Evolutionary conservation across 2,888 invertebrate genomes (phyloP).

Genomic region (Drosophila anceps): DNA sequence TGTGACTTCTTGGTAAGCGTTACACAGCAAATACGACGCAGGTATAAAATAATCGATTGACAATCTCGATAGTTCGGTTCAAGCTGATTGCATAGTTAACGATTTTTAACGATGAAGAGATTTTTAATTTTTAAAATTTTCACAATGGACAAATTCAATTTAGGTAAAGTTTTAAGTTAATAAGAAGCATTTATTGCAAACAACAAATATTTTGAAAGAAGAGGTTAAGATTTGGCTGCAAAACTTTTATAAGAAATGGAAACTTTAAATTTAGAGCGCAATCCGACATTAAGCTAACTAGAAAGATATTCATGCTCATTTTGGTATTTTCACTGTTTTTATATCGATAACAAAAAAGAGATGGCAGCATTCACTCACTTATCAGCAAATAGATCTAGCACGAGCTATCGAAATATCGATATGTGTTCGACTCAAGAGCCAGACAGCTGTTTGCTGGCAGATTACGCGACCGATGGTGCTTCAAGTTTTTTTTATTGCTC

Average conservation of each 20-base stretch:
- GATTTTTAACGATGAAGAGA: too few relatives aligned
- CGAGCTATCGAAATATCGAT: slow-evolving; percentile 28
- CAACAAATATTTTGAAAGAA: neutral
- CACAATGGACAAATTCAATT: neutral
- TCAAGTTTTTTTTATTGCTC: slow-evolving; percentile 18
- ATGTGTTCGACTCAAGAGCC: neutral
- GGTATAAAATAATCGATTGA: neutral
- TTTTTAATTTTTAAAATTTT: neutral
- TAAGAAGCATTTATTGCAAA: too few relatives aligned
- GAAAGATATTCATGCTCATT: neutral
- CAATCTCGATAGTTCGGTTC: neutral
- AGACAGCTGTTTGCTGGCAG: slow-evolving; percentile 54
- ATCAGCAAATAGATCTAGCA: neutral
- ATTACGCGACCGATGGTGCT: slow-evolving; percentile 64
- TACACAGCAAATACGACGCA: neutral
- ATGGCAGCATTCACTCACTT: neutral
- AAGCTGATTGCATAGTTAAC: neutral
- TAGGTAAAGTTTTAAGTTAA: neutral
- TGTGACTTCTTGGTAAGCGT: neutral
- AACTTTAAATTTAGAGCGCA: neutral
- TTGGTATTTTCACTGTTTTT: neutral
- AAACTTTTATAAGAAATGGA: neutral
- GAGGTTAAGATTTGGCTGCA: neutral
- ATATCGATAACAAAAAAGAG: neutral
- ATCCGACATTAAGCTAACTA: neutral